phyloP scores from a whole-genome alignment of 2,797 vertebrate species.

The Thamnophis elegans region DNA sequence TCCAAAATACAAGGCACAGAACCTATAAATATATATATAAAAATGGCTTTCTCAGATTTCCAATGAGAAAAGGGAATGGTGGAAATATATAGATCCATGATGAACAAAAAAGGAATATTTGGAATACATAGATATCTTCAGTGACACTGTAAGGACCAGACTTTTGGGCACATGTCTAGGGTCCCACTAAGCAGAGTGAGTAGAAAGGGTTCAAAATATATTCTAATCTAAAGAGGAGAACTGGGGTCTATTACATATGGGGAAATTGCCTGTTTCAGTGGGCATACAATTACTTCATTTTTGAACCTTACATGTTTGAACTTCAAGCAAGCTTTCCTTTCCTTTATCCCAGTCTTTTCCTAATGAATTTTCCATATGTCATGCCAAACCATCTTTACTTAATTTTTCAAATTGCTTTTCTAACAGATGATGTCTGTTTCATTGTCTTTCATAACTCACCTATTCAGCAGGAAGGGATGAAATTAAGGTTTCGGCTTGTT shows the following conservation, averaged over 20 bases:
- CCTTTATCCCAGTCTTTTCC: background rate
- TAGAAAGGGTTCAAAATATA: background rate
- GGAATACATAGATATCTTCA: background rate
- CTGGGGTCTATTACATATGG: background rate
- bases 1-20: background rate
- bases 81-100: background rate
- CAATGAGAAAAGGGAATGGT: background rate
- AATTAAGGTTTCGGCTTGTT: background rate
- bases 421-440: constrained; percentile 13
- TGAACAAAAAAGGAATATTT: background rate
- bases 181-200: background rate
- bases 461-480: constrained; percentile 2
- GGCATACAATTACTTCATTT: background rate
- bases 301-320: background rate
- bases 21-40: background rate
- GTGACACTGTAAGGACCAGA: background rate
- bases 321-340: background rate
- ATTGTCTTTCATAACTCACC: constrained; percentile 11
- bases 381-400: constrained; percentile 6
- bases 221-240: background rate
- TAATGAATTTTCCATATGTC: constrained; percentile 5
- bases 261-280: background rate
- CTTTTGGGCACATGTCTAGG: background rate
- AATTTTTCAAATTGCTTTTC: background rate
- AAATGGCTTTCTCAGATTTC: background rate